Conservation (phyloP, 2,797 vertebrate genomes). For the Sorex maritimensis region DNA sequence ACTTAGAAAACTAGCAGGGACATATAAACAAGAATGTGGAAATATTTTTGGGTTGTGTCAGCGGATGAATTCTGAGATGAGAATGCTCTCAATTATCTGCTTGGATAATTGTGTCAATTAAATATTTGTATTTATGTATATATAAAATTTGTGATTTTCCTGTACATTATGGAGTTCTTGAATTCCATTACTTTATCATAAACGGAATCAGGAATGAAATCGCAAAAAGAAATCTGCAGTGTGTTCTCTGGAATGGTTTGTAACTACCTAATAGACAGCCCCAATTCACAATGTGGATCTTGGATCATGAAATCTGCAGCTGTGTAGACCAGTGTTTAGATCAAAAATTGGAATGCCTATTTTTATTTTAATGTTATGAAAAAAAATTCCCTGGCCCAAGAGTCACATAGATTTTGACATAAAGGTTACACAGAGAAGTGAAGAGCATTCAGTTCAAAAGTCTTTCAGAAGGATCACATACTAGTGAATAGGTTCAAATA, state of each 20-base stretch:
- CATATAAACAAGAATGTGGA: neutral
- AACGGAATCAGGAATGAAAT: constrained; percentile 44
- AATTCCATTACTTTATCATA: constrained; percentile 54
- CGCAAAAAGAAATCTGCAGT: constrained; percentile 28
- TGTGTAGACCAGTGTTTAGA: constrained; percentile 64
- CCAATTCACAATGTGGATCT: constrained; percentile 42
- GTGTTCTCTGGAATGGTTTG: constrained; percentile 23
- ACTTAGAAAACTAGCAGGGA: neutral
- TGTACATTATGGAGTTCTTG: constrained; percentile 8
- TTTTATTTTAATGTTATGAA: constrained; percentile 79
- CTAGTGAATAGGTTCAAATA: constrained; percentile 68
- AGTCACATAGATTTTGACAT: constrained; percentile 77
- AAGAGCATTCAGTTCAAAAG: constrained; percentile 76
- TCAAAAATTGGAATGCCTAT: constrained; percentile 77
- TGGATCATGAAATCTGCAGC: constrained; percentile 73
- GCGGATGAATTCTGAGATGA: neutral
- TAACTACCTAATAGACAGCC: neutral
- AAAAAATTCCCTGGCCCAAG: constrained; percentile 64
- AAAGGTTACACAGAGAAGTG: constrained; percentile 70
- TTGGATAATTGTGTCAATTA: neutral
- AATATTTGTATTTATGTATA: neutral
- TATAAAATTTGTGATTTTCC: neutral
- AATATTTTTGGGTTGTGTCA: neutral
- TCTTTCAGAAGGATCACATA: constrained; percentile 50
- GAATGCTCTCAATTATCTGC: neutral